These are phyloP conservation scores for Lasaia peninsularis DNA, from an alignment of 1,140 invertebrate genomes.

Conservation along the genomic window DNA sequence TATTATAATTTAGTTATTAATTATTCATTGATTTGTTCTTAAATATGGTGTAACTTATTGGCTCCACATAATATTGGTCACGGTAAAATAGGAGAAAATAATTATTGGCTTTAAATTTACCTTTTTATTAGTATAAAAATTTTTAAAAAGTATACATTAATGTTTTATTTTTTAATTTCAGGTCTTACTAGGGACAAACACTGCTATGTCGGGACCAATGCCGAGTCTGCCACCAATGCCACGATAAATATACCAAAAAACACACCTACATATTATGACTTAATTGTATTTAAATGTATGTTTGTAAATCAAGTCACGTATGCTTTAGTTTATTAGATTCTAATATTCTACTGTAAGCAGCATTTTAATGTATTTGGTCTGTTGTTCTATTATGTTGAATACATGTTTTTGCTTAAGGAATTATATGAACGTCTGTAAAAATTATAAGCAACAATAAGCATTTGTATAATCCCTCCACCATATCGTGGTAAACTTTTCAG, in stretches of 20 bases:
- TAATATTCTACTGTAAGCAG: constrained; percentile 14
- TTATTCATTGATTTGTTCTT: too few species aligned
- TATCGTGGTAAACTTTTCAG: not conserved
- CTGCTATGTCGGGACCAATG: constrained; percentile 70
- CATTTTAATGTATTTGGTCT: constrained; percentile 20
- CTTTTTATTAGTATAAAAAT: too few species aligned
- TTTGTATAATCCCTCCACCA: constrained; percentile 20
- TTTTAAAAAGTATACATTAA: too few species aligned
- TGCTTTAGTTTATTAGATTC: constrained; percentile 33
- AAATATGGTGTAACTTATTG: too few species aligned
- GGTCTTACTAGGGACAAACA: constrained; percentile 78
- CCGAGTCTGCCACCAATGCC: constrained; percentile 77
- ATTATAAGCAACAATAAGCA: constrained; percentile 15
- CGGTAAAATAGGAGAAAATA: too few species aligned
- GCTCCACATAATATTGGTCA: too few species aligned
- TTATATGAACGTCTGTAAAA: constrained; percentile 22
- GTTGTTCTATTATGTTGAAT: constrained; percentile 20
- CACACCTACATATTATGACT: constrained; percentile 32
- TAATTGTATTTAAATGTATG: constrained; percentile 39
- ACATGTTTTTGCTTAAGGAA: constrained; percentile 15
- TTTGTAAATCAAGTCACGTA: constrained; percentile 36
- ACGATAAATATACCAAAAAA: constrained; percentile 69
- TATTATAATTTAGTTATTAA: too few species aligned
- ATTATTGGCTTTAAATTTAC: too few species aligned
- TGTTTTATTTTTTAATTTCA: constrained; percentile 48